phyloP scores from a whole-genome alignment of 1,140 invertebrate species.

The Lethrus apterus region DNA sequence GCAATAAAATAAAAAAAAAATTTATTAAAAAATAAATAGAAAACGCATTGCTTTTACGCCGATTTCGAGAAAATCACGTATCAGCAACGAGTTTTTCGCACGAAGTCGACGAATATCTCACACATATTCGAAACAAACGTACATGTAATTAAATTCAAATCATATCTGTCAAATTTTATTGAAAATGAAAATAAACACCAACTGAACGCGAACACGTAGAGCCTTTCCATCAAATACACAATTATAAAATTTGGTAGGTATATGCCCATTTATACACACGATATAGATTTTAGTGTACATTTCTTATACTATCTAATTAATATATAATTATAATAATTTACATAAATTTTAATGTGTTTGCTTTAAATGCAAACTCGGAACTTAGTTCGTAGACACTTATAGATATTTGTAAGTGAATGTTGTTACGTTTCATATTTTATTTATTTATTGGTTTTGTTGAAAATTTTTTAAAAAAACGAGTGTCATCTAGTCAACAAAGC shows the following conservation, averaged over 20 bases:
- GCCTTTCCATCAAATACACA: conserved; percentile 21
- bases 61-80: too few species aligned
- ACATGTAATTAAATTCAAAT: neutral
- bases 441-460: conserved; percentile 7
- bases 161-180: conserved; percentile 24
- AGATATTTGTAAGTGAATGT: conserved; percentile 4
- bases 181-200: neutral
- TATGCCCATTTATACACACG: conserved; percentile 1
- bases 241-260: conserved; percentile 24
- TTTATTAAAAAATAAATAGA: neutral
- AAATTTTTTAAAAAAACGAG: conserved; percentile 8
- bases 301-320: conserved; percentile 13
- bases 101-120: conserved; percentile 26
- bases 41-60: too few species aligned
- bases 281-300: neutral
- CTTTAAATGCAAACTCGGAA: neutral
- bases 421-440: neutral
- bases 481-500: conserved; percentile 14
- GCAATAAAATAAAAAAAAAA: neutral
- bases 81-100: too few species aligned
- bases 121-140: conserved; percentile 24
- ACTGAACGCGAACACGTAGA: conserved; percentile 20
- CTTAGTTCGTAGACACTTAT: neutral
- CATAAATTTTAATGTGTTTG: neutral
- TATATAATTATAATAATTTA: conserved; percentile 14